Evolutionary conservation across 2,888 invertebrate species (phyloP).

Genomic region (Erannis defoliaria): DNA sequence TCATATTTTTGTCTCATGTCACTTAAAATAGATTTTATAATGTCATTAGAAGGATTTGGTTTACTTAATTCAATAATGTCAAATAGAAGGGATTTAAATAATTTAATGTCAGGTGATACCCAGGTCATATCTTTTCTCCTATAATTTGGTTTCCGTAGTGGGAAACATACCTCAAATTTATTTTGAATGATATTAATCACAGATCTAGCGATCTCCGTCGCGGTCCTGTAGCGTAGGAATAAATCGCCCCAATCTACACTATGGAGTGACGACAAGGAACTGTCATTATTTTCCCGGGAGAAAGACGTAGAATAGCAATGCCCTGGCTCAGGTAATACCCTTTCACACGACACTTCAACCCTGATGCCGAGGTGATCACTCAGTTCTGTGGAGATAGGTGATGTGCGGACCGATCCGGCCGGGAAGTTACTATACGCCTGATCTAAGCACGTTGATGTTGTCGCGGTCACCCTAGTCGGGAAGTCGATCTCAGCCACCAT

Average conservation of each 20-base stretch:
- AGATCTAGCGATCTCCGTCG: not conserved
- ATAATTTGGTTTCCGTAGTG: too few relatives aligned
- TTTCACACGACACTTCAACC: not conserved
- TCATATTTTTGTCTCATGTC: not conserved
- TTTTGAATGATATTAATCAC: not conserved
- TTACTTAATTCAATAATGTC: too few relatives aligned
- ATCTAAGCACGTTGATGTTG: too few relatives aligned
- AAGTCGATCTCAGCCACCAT: too few relatives aligned
- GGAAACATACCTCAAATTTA: too few relatives aligned
- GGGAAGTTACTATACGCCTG: too few relatives aligned
- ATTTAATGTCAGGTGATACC: not conserved
- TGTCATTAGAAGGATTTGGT: not conserved
- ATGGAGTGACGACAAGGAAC: not conserved
- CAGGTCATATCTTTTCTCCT: not conserved
- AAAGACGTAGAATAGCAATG: not conserved
- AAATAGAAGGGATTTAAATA: not conserved
- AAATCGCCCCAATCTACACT: not conserved
- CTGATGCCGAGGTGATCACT: not conserved
- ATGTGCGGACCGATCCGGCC: too few relatives aligned
- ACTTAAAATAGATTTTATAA: not conserved
- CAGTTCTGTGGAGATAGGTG: too few relatives aligned
- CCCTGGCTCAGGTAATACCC: not conserved
- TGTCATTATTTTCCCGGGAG: not conserved
- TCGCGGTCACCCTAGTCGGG: too few relatives aligned
- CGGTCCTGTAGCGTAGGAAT: not conserved